Evolutionary conservation across 2,113 vertebrate species (phyloP), one percentile per base, ranked within the genome.

Genomic region (Naja naja): DNA sequence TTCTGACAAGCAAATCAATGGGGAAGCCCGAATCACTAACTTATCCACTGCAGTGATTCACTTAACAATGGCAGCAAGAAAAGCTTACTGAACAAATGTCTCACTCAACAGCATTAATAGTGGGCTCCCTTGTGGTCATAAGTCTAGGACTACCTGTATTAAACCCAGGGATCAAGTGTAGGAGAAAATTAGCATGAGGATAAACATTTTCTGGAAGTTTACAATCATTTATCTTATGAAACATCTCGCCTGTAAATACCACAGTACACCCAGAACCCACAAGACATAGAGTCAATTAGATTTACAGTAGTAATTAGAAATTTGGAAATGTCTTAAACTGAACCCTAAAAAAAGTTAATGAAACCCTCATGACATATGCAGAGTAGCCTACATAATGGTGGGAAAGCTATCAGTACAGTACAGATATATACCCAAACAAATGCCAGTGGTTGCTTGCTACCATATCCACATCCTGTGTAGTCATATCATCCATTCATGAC

Each of bases 121-220:
- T 23, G 22, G 55, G 55, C 55, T 23, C 18, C 22, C 2, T 56
- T 56, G 55, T 6, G 2, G 22, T 56, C 5, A 5, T 56, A 56
- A 56, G 6, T 23, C 22, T 0, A 23, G 6, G 55, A 23, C 55
- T 56, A 8, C 22, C 55, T 23, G 22, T 23, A 56, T 23, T 34
- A 74, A 18, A 7, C n/a, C n/a, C 64, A 87, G 92, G 96, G 92
- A 87, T 93, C 94, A 85, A 43, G 94, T 95, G 95, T 96, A 96
- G 94, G 94, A 91, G 0, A 18, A 95, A 91, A 92, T 85, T 96
- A 81, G 94, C 93, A 25, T 27, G 87, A 92, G 94, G 58, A 89
- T 12, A 52, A 91, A 85, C 74, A 64, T 34, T 30, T 52, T 23
- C 49, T 89, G 53, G 64, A 93, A 86, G 85, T 49, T 85, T 25